Evolutionary conservation across 2,888 invertebrate species (phyloP).

Genomic region (Trissoscelio sp.): DNA sequence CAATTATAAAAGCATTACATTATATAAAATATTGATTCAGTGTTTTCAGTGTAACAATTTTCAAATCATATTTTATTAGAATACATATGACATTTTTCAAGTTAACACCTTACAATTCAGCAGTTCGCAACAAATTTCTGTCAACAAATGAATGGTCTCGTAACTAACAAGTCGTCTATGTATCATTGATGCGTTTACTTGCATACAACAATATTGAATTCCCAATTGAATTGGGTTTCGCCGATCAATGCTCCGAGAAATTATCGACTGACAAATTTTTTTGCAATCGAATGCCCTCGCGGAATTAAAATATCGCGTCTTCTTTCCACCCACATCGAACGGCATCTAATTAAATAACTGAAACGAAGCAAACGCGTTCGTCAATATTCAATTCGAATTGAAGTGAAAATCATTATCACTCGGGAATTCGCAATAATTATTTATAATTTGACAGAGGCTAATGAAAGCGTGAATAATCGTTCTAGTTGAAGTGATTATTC

Average conservation of each 20-base stretch:
- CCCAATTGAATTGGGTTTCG: not conserved
- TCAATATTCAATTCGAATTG: not conserved
- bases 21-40: too few species aligned
- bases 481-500: constrained; percentile 49
- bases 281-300: not conserved
- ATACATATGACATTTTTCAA: too few species aligned
- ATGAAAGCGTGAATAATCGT: constrained; percentile 38
- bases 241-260: not conserved
- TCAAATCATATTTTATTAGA: too few species aligned
- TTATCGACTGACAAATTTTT: not conserved
- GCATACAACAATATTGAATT: not conserved
- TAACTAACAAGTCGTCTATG: constrained; percentile 13
- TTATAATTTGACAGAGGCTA: constrained; percentile 36
- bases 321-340: too few species aligned
- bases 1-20: too few species aligned
- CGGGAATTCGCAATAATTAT: constrained; percentile 22
- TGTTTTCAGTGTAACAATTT: too few species aligned
- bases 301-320: not conserved
- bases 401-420: constrained; percentile 2
- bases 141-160: constrained; percentile 42
- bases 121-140: constrained; percentile 10
- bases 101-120: too few species aligned
- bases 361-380: not conserved
- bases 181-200: not conserved
- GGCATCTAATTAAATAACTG: not conserved